These are phyloP conservation scores for Halictus ligatus DNA, from an alignment of 2,888 invertebrate species.

Conservation along the genomic window DNA sequence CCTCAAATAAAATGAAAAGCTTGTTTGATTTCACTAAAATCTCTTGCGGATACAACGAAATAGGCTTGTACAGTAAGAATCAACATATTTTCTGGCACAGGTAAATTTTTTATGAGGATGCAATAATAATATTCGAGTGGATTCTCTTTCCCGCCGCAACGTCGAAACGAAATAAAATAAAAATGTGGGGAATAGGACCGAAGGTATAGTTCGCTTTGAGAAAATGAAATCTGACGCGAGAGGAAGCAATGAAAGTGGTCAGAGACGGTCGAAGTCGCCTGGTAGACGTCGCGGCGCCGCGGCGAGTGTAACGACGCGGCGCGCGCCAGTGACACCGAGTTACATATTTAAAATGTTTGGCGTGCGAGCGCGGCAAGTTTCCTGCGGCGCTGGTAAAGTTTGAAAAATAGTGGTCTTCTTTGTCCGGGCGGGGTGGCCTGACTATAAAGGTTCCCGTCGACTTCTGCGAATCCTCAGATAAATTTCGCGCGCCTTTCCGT, in stretches of 20 bases:
- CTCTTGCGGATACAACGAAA: too few species aligned
- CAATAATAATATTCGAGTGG: not conserved
- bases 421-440: not conserved
- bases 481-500: constrained; percentile 15
- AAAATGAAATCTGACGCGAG: not conserved
- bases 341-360: constrained; percentile 38
- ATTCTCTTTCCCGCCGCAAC: not conserved
- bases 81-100: too few species aligned
- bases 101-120: too few species aligned
- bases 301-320: not conserved
- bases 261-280: not conserved
- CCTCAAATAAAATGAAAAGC: not conserved
- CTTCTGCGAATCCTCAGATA: constrained; percentile 21
- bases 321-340: constrained; percentile 34
- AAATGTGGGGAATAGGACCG: not conserved
- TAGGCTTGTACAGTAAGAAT: too few species aligned
- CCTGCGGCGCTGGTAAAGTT: constrained; percentile 28
- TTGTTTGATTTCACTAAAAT: not conserved
- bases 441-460: constrained; percentile 23
- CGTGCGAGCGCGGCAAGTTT: constrained; percentile 13
- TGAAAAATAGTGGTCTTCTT: constrained; percentile 49
- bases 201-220: not conserved
- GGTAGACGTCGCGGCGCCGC: constrained; percentile 13
- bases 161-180: not conserved
- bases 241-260: not conserved